Evolutionary conservation across 2,797 vertebrate species (phyloP).

Genomic region (Novumbra hubbsi): DNA sequence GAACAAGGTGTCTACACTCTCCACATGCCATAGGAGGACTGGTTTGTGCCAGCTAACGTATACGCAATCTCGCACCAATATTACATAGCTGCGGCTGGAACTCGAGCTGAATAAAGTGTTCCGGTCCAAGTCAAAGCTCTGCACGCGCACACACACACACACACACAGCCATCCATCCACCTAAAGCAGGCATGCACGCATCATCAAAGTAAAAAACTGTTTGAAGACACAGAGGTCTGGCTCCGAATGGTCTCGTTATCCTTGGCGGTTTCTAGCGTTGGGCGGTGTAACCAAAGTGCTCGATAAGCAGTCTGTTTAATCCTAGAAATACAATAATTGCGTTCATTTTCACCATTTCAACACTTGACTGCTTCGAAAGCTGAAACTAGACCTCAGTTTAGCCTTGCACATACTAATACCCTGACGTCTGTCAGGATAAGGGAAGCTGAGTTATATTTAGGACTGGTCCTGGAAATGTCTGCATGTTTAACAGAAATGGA

Average conservation of each 20-base stretch:
- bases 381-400: slow-evolving; percentile 56
- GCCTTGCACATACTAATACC: slow-evolving; percentile 4
- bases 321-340: slow-evolving; percentile 65
- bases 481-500: slow-evolving; percentile 2
- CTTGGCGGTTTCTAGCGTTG: slow-evolving; percentile 46
- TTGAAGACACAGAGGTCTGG: neutral
- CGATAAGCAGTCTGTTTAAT: slow-evolving; percentile 69
- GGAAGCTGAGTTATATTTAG: slow-evolving; percentile 10
- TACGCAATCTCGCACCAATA: neutral
- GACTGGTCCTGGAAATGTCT: neutral
- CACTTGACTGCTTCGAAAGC: slow-evolving; percentile 28
- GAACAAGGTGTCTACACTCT: neutral
- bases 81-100: neutral
- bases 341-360: slow-evolving; percentile 62
- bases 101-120: neutral
- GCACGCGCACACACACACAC: slow-evolving; percentile 23
- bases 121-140: neutral
- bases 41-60: slow-evolving; percentile 12
- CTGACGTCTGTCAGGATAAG: neutral
- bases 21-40: neutral
- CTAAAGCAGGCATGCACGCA: neutral
- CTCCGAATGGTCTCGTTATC: slow-evolving; percentile 17
- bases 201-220: slow-evolving; percentile 10
- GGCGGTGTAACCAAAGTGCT: slow-evolving; percentile 54
- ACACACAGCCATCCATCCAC: slow-evolving; percentile 2